Base-by-base conservation (phyloP, 23 tunicate species). In the Pegea sp. region DNA sequence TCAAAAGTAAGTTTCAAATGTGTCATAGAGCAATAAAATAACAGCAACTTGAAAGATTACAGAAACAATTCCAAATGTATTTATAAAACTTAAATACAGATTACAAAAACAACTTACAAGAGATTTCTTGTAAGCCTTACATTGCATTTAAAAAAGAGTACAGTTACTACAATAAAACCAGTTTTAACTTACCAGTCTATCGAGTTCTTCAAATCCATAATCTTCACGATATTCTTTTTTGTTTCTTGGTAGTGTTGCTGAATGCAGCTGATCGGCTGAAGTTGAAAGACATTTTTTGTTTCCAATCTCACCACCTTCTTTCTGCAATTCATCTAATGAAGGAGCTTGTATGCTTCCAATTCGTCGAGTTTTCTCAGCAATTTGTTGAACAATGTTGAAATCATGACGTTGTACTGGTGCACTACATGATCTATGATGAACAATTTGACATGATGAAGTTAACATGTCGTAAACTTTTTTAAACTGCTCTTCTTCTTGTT, bases 321-420 rank as follows among this genome's bases (percentile, higher is more conserved):
- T 26, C 30, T 29, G 55, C 52, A 62, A 32, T 32, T 44, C 58
- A 28, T n/a, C 34, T 11, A 78, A 50, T 5, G 89, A 58, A 4
- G 89, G 89, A 8, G 77, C 77, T 48, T 70, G 68, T 26, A 78
- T 63, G 28, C 65, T 70, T 6, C 77, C 92, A 32, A 72, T 33
- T 24, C 92, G 32, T 3, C 92, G 52, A 3, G 53, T 67, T 30
- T 58, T 29, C 29, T 24, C 49, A 18, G 60, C 33, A 4, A 60
- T 26, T 49, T 52, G 38, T 27, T 63, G 33, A 5, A 61, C 27
- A 22, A 64, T 50, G 29, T 29, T 28, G 48, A 18, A 25, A 20
- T 64, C 69, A 24, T 32, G 32, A 7, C 5, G 21, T 8, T 24
- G 8, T 21, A 53, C 60, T 34, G 69, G 69, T 24, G 29, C 69